Percentiles rank a stretch among this genome's conserved stretches.
phyloP scores from a whole-genome alignment of 2,113 vertebrate species.

The Pholis gunnellus region DNA sequence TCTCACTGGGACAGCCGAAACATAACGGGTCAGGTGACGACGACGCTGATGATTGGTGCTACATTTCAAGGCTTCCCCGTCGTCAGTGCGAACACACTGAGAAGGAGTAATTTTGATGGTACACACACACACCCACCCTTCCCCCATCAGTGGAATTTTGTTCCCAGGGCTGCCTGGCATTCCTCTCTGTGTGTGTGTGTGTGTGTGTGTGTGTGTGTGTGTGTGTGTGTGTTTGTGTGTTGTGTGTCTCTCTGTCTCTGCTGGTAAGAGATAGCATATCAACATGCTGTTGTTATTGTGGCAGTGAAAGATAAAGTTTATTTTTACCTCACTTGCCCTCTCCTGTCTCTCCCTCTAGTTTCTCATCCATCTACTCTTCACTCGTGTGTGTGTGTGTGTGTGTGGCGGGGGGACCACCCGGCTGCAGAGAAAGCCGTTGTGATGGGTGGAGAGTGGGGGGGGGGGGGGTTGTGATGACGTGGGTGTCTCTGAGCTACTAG shows the following conservation, averaged over 20 bases:
- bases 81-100: background rate
- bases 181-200: conserved; percentile 62
- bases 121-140: conserved; percentile 27
- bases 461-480: conserved; percentile 41
- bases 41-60: background rate
- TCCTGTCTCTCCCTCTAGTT: conserved; percentile 5
- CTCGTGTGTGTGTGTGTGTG: conserved; percentile 5
- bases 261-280: conserved; percentile 62
- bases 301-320: conserved; percentile 62
- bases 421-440: conserved; percentile 69
- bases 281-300: conserved; percentile 51
- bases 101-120: conserved; percentile 7
- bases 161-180: conserved; percentile 79
- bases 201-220: conserved; percentile 20
- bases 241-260: no score
- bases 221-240: conserved; percentile 1
- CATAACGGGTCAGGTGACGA: background rate
- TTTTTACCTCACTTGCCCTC: conserved; percentile 16
- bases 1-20: background rate
- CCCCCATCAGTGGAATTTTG: conserved; percentile 77
- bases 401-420: conserved; percentile 47
- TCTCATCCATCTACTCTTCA: background rate
- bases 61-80: background rate
- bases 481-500: conserved; percentile 40
- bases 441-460: conserved; percentile 23